Evolutionary conservation across 2,113 vertebrate species (phyloP).

Genomic region (Corythaixoides concolor): DNA sequence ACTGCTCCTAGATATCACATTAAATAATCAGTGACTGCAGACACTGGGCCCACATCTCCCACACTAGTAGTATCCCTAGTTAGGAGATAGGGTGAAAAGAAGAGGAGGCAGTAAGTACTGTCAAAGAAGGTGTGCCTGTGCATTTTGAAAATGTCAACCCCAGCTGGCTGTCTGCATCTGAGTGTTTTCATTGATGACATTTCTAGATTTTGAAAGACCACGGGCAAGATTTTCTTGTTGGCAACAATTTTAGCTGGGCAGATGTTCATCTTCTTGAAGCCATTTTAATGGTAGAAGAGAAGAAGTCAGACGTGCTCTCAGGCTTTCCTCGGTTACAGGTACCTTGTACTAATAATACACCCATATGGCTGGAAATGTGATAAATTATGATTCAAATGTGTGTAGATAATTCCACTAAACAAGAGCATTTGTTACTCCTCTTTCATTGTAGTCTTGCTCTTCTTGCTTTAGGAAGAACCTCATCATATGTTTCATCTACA

Average conservation of each 20-base stretch:
- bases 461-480: neutral
- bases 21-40: neutral
- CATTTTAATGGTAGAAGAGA: conserved; percentile 88
- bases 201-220: conserved; percentile 73
- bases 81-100: neutral
- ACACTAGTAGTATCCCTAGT: neutral
- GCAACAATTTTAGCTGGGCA: conserved; percentile 80
- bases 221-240: conserved; percentile 79
- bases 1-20: neutral
- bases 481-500: neutral
- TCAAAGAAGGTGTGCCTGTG: neutral
- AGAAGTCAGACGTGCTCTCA: conserved; percentile 72
- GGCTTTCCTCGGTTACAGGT: conserved; percentile 86
- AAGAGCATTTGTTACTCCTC: neutral
- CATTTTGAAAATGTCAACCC: neutral
- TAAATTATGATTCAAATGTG: neutral
- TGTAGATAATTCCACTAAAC: neutral
- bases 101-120: neutral
- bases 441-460: neutral
- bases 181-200: neutral
- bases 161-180: neutral
- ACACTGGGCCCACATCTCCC: neutral
- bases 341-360: neutral
- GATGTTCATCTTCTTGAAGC: conserved; percentile 85
- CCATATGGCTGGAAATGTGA: neutral